phyloP scores from a whole-genome alignment of 2,797 vertebrate genomes.

The Phylloscopus collybita region DNA sequence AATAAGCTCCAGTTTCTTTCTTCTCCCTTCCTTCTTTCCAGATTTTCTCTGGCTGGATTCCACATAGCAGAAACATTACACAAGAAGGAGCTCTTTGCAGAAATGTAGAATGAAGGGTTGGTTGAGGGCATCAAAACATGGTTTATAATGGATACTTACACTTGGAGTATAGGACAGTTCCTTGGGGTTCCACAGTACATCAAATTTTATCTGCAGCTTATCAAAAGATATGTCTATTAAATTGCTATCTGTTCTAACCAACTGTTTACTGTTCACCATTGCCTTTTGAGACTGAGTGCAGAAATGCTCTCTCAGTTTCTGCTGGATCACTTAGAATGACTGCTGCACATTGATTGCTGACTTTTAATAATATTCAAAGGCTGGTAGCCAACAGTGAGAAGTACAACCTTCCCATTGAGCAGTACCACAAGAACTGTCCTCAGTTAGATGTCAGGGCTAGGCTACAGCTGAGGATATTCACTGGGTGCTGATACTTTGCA shows the following conservation, averaged over 20 bases:
- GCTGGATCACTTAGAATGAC: conserved; percentile 28
- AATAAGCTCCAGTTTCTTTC: conserved; percentile 4
- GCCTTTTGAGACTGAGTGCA: conserved; percentile 18
- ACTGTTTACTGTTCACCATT: conserved; percentile 40
- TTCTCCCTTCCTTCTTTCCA: background rate
- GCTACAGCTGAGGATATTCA: background rate
- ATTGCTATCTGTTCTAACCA: conserved; percentile 15
- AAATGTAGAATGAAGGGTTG: conserved; percentile 26
- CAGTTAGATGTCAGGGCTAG: background rate
- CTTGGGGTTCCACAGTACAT: background rate
- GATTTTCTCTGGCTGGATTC: conserved; percentile 35
- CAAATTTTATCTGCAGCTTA: conserved; percentile 37
- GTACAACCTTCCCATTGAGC: conserved; percentile 24
- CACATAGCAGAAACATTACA: conserved; percentile 55
- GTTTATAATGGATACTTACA: conserved; percentile 16
- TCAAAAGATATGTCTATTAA: conserved; percentile 6
- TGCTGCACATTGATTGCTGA: conserved; percentile 21
- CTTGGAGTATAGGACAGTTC: background rate
- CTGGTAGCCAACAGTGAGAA: conserved; percentile 33
- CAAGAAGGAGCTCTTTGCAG: conserved; percentile 42
- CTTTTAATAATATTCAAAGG: conserved; percentile 53
- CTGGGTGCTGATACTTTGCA: background rate
- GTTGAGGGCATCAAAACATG: conserved; percentile 50
- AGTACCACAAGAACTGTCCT: background rate
- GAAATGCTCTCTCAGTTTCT: conserved; percentile 31